Conservation (phyloP, 2,113 vertebrate species). For the Panthera uncia region DNA sequence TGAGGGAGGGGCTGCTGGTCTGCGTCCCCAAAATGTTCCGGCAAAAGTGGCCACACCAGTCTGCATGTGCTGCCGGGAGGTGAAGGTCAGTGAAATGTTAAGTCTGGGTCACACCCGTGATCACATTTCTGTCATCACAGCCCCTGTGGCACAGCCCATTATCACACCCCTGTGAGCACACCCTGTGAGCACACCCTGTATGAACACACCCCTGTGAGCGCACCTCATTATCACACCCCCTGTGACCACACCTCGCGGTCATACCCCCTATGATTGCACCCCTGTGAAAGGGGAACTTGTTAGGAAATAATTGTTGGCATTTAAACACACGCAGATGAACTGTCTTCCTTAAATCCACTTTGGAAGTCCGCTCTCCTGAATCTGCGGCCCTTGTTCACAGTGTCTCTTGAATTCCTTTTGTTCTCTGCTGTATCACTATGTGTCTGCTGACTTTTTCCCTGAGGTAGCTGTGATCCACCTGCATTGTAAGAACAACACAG, state of each 20-base stretch:
- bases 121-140: neutral
- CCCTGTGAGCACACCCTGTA: too few species aligned
- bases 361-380: neutral
- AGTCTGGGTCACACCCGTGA: neutral
- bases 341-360: neutral
- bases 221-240: neutral
- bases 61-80: rapidly evolving
- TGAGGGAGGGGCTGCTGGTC: too few species aligned
- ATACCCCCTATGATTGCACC: neutral
- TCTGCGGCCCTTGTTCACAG: neutral
- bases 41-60: rapidly evolving
- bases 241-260: rapidly evolving
- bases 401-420: neutral
- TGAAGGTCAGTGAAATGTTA: neutral
- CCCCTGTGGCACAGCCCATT: too few species aligned
- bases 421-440: neutral
- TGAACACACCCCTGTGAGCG: neutral
- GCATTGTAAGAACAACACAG: neutral
- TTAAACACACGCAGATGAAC: too few species aligned
- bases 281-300: neutral
- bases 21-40: rapidly evolving
- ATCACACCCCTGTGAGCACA: neutral
- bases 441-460: neutral
- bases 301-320: neutral
- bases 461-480: neutral